These are phyloP conservation scores for Sphaerophoria taeniata DNA, from an alignment of 2,888 invertebrate species.

Conservation along the genomic window DNA sequence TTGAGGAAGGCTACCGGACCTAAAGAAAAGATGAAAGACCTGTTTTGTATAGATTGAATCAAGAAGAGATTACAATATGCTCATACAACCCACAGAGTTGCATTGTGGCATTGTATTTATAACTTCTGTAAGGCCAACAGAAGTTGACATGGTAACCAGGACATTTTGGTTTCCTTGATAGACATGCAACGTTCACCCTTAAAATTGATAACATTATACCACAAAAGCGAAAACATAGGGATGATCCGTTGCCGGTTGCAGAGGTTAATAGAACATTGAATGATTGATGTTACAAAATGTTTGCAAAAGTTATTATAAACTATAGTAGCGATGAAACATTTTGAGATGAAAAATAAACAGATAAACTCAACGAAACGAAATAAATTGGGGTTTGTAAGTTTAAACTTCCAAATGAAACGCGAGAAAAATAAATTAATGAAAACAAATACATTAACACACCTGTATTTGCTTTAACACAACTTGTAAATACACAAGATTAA, in stretches of 20 bases:
- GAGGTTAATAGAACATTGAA: not conserved
- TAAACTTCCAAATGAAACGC: constrained; percentile 9
- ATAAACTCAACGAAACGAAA: too few species aligned
- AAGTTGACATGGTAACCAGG: constrained; percentile 47
- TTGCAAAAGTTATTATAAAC: constrained; percentile 41
- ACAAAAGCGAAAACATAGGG: constrained; percentile 15
- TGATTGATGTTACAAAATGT: constrained; percentile 25
- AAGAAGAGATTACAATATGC: constrained; percentile 63
- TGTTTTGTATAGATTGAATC: constrained; percentile 33
- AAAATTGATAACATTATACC: constrained; percentile 47
- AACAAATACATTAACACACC: not conserved
- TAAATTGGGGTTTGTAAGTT: constrained; percentile 16
- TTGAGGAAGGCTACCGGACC: constrained; percentile 9
- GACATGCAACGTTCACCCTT: constrained; percentile 25
- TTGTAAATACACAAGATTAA: not conserved
- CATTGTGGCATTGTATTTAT: not conserved
- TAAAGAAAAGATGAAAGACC: constrained; percentile 53
- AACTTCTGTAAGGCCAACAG: constrained; percentile 19
- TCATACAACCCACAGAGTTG: constrained; percentile 5
- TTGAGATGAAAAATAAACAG: constrained; percentile 16
- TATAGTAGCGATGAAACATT: not conserved
- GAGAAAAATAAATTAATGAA: not conserved
- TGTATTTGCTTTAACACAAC: constrained; percentile 17
- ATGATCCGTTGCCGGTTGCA: constrained; percentile 11
- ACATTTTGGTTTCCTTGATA: constrained; percentile 42